Base-by-base conservation (phyloP, 2,113 vertebrate genomes). In the Brienomyrus brachyistius region DNA sequence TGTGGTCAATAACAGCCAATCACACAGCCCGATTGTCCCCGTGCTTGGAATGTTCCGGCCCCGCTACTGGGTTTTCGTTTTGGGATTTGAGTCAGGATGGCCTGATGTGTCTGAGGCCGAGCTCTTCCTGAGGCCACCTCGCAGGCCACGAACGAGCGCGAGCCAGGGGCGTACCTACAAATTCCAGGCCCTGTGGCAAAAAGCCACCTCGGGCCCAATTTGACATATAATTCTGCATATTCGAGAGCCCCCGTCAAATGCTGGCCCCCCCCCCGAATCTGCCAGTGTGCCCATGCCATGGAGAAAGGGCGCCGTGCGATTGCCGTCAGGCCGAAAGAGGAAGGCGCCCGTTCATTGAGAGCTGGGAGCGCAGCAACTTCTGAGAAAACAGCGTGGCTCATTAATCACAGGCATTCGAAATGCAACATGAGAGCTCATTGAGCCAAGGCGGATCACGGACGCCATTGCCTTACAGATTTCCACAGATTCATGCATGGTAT, bases 401-500 rank as follows among this genome's bases (percentile, higher is more conserved):
- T 40, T 66, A 66, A 43, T 66, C 87, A 54, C 85, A 62, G 56
- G 40, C 87, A 43, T 40, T 88, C 19, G 1, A 31, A 59, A 88
- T 0, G 17, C 87, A 17, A 47, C 10, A 5, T 66, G 21, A 59
- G 54, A 59, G 23, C 21, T 27, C 19, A 66, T 88, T 47, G 54
- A 51, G 87, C 86, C 86, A 59, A 87, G 50, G 52, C 87, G 5
- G 17, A 62, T 54, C 40, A 45, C 54, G 87, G 56, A 56, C 8
- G 3, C 87, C 56, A 31, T 62, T 45, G 35, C 52, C 19, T 88
- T 87, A 54, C 56, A 88, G 56, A 35, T 45, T 62, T 35, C 35
- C 87, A 88, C 87, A 88, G 19, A 59, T 45, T 66, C 87, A 88
- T 66, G 87, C 17, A 43, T 35, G 85, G 85, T 87, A 87, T 45